These are phyloP conservation scores for Calephelis virginiensis DNA, from an alignment of 1,140 invertebrate species.

Conservation along the genomic window DNA sequence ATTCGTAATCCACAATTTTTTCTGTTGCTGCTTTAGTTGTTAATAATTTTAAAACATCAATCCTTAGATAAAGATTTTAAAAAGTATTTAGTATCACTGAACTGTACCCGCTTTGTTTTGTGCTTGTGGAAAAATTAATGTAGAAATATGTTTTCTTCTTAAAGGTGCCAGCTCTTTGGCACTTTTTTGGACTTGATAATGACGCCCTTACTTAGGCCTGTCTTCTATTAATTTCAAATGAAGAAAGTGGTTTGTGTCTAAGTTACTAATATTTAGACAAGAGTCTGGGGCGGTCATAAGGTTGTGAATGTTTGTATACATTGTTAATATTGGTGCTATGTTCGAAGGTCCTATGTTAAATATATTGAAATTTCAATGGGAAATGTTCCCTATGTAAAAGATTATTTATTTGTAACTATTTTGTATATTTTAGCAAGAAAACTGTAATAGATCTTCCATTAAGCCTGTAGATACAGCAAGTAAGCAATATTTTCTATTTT, in stretches of 20 bases:
- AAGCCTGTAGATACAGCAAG: constrained; percentile 63
- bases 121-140: too few species aligned
- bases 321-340: constrained; percentile 46
- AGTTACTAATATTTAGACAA: not conserved
- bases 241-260: too few species aligned
- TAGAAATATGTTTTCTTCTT: too few species aligned
- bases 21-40: not conserved
- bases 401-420: constrained; percentile 76
- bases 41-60: not conserved
- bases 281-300: not conserved
- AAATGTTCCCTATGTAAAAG: constrained; percentile 60
- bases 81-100: too few species aligned
- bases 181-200: too few species aligned
- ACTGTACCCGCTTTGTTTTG: too few species aligned
- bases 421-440: constrained; percentile 63
- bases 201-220: too few species aligned
- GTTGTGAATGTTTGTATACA: constrained; percentile 8
- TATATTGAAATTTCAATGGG: constrained; percentile 21
- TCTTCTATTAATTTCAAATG: too few species aligned
- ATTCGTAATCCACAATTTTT: too few species aligned
- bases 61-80: too few species aligned
- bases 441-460: constrained; percentile 59
- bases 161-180: too few species aligned
- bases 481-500: constrained; percentile 43
- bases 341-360: constrained; percentile 31